A percentile compares a stretch with the other conserved stretches of the same genome.
Conservation (phyloP, 1,140 invertebrate genomes). For the Pseudomyrmex cubaensis region DNA sequence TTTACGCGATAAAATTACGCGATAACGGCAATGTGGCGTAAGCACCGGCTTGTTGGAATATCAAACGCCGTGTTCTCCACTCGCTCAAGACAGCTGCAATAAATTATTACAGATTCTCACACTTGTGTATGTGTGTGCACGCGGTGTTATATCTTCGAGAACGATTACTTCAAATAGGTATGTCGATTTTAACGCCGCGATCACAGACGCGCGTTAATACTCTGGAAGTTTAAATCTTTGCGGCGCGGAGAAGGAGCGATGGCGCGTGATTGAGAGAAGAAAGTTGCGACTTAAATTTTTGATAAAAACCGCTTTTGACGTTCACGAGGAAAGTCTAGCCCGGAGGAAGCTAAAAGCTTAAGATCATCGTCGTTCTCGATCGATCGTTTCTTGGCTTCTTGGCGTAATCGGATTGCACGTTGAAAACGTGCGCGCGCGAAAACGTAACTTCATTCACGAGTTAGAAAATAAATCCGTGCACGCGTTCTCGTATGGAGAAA, state of each 20-base stretch:
- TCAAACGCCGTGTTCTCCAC: slow-evolving; percentile 25
- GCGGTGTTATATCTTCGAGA: not conserved
- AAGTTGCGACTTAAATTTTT: slow-evolving; percentile 38
- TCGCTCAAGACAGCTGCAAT: slow-evolving; percentile 26
- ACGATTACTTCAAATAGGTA: slow-evolving; percentile 13
- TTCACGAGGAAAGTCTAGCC: slow-evolving; percentile 36
- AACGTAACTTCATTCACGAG: slow-evolving; percentile 11
- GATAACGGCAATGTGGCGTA: slow-evolving; percentile 27
- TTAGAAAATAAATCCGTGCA: slow-evolving; percentile 21
- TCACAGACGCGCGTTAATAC: slow-evolving; percentile 14
- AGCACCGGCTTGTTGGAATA: slow-evolving; percentile 29
- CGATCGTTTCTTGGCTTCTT: slow-evolving; percentile 28
- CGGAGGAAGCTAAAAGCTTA: slow-evolving; percentile 7
- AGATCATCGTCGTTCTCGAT: slow-evolving; percentile 39
- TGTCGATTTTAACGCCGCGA: not conserved
- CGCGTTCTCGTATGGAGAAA: slow-evolving; percentile 20
- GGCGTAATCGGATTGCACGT: slow-evolving; percentile 48
- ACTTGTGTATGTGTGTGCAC: not conserved
- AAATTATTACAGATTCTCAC: slow-evolving; percentile 27
- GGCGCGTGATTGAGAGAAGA: not conserved
- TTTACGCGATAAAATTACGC: slow-evolving; percentile 35
- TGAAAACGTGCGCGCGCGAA: not conserved
- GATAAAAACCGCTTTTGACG: slow-evolving; percentile 39
- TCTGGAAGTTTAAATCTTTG: not conserved
- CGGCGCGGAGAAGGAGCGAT: not conserved